phyloP scores from a whole-genome alignment of 35 echinoderm and acorn worm species.

The Holothuria glaberrima region DNA sequence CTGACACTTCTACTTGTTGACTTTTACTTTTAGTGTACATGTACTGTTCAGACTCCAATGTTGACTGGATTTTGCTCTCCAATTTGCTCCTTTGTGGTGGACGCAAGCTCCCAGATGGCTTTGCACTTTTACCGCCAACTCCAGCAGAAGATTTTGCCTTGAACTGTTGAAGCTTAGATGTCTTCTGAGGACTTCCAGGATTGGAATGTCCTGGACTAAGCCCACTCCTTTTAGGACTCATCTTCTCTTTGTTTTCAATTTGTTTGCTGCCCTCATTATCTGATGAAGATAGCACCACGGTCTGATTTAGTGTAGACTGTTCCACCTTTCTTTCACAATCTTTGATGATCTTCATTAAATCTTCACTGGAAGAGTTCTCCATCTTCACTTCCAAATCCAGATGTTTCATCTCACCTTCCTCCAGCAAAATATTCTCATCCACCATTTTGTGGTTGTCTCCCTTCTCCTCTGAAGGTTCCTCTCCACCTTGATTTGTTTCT shows the following conservation, averaged over 20 bases:
- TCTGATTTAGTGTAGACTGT: too few relatives aligned
- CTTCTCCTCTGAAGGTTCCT: not conserved
- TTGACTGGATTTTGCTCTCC: not conserved
- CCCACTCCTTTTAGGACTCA: not conserved
- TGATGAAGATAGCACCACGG: too few relatives aligned
- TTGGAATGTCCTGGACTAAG: not conserved
- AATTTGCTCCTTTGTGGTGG: slow-evolving; percentile 13
- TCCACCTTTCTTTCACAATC: too few relatives aligned
- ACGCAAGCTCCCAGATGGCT: not conserved
- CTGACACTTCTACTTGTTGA: not conserved
- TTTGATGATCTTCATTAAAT: too few relatives aligned
- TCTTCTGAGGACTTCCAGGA: not conserved
- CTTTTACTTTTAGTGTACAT: not conserved
- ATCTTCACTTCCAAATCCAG: too few relatives aligned
- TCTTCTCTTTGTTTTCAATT: too few relatives aligned
- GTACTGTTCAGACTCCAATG: not conserved
- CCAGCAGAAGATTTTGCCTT: not conserved
- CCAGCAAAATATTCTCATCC: too few relatives aligned
- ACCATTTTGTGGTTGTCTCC: not conserved
- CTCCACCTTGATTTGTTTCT: not conserved
- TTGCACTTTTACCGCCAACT: not conserved
- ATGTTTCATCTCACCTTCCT: too few relatives aligned
- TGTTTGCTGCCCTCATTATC: too few relatives aligned
- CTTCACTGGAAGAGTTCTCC: too few relatives aligned
- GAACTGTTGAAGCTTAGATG: not conserved